phyloP scores from a whole-genome alignment of 1,140 invertebrate genomes.

The Euwallacea fornicatus region DNA sequence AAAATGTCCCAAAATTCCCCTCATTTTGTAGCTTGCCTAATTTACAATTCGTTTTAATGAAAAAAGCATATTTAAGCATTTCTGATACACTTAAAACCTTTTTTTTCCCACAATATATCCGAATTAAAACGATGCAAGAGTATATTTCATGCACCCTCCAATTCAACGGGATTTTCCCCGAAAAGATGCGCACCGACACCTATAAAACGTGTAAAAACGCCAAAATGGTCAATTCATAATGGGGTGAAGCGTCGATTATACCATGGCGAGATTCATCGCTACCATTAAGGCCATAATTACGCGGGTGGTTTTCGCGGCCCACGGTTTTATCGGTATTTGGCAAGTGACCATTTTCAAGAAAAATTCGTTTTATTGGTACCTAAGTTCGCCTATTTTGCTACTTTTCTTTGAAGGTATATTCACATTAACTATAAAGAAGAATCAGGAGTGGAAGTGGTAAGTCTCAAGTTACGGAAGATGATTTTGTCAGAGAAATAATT shows the following conservation, averaged over 20 bases:
- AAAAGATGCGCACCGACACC: no score
- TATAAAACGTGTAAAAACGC: no score
- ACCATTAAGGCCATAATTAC: constrained; percentile 81
- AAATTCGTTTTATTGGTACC: constrained; percentile 73
- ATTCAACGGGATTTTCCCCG: no score
- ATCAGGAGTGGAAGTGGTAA: constrained; percentile 87
- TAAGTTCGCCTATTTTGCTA: constrained; percentile 72
- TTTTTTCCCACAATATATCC: no score
- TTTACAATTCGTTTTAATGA: no score
- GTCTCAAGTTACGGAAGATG: constrained; percentile 39
- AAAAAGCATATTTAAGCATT: no score
- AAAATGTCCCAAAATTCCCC: no score
- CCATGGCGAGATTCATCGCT: constrained; percentile 72
- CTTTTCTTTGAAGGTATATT: constrained; percentile 81
- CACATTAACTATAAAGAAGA: constrained; percentile 80
- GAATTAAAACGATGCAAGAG: no score
- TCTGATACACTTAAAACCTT: no score
- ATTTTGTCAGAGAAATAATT: no score
- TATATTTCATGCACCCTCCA: no score
- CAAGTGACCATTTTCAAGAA: constrained; percentile 75
- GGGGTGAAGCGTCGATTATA: not conserved
- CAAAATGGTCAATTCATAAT: not conserved
- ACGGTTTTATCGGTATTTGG: constrained; percentile 80
- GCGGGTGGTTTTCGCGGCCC: constrained; percentile 74
- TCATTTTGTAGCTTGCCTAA: no score